Base-by-base conservation (phyloP, 2,888 invertebrate genomes). In the Mythimna impura region DNA sequence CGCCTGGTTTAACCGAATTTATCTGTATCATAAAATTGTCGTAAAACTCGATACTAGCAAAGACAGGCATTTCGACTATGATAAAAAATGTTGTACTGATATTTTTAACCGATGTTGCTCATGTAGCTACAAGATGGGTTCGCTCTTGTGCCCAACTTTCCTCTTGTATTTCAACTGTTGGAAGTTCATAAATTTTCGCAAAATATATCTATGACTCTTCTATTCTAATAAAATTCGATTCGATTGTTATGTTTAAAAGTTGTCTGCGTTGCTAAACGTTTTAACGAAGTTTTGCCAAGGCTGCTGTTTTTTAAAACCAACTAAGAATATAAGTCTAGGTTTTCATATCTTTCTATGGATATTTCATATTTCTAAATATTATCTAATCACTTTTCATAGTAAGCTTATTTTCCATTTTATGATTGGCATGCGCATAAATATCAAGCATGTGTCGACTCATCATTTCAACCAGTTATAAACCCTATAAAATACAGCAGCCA, bases 11-110 rank as follows among this genome's bases (percentile, higher is more conserved):
- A 74, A 74, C 83, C 30, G 80, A 85, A 88, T 92, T 90, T 93
- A 93, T 94, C 92, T 81, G 62, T 67, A 73, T 89, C 90, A 89
- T 94, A 92, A 94, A 94, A 94, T 78, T 80, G 87, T 91, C 94
- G 91, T 94, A 92, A 94, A 94, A 94, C 83, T 76, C 82, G 90
- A 92, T 89, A 90, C 90, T 87, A 80, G 77, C 80, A 87, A 86
- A 87, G 85, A 90, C 88, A 88, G 86, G 83, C 85, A 81, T 84
- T 83, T 85, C 68, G 62, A 65, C 60, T 74, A 82, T 81, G 87
- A 89, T 90, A 86, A 83, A 77, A 81, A 68, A 70, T 81, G 76
- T 83, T 75, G 70, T 43, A 73, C 75, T 75, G 62, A 66, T 10
- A 74, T 64, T 83, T 76, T 73, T 82, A 73, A 73, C 20, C 47